A percentile compares a stretch with the other conserved stretches of the same genome.
These are phyloP conservation scores for Lasioglossum baleicum DNA, from an alignment of 1,140 invertebrate genomes.

Conservation along the genomic window DNA sequence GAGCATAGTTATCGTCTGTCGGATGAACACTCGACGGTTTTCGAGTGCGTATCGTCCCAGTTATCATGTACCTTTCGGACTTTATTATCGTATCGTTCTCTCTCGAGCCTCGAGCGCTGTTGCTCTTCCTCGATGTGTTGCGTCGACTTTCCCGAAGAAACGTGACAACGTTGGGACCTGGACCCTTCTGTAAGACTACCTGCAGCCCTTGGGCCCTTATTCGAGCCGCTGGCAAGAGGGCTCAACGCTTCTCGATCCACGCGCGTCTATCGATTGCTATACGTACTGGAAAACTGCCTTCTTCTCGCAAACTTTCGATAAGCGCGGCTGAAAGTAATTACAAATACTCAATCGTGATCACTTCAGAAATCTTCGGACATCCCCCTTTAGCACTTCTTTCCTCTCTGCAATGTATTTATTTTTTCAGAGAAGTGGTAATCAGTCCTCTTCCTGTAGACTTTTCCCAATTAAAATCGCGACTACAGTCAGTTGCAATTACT, in stretches of 20 bases:
- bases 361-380: no score
- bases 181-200: conserved; percentile 39
- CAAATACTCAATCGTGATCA: no score
- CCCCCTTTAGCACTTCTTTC: no score
- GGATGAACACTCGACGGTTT: neutral
- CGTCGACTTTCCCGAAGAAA: conserved; percentile 13
- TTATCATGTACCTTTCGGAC: conserved; percentile 31
- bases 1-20: conserved; percentile 2
- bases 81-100: conserved; percentile 19
- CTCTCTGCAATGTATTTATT: no score
- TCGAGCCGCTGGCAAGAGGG: neutral
- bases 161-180: conserved; percentile 36
- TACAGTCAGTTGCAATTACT: no score
- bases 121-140: neutral
- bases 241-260: neutral
- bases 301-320: no score
- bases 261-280: neutral
- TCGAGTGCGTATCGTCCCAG: neutral
- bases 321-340: neutral
- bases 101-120: conserved; percentile 5
- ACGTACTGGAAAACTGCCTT: neutral
- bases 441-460: neutral
- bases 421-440: no score
- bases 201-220: conserved; percentile 31
- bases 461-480: neutral